Conservation (phyloP, 2,888 invertebrate species). For the Xestia xanthographa region DNA sequence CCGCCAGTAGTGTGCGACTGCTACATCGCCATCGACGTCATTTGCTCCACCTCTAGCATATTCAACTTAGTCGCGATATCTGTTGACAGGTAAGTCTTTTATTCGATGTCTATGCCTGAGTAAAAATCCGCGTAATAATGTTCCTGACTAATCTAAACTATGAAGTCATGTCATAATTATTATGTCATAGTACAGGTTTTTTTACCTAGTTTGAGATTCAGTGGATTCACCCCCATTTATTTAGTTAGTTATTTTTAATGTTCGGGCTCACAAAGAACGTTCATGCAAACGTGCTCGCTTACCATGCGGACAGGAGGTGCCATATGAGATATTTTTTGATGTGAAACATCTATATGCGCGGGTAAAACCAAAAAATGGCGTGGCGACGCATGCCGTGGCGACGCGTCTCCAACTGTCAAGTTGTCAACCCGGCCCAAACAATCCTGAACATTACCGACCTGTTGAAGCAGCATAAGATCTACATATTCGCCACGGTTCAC, state of each 20-base stretch:
- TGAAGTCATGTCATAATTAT: not conserved
- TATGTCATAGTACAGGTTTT: no score
- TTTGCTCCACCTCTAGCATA: slow-evolving; percentile 99
- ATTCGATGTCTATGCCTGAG: not conserved
- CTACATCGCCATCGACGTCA: slow-evolving; percentile 99
- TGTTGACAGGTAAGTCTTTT: slow-evolving; percentile 95
- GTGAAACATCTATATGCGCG: no score
- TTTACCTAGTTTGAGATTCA: not conserved
- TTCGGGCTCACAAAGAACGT: not conserved
- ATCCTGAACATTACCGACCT: no score
- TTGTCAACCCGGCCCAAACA: no score
- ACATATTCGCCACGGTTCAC: no score
- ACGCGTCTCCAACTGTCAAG: no score
- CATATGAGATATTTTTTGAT: no score
- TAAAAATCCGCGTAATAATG: not conserved
- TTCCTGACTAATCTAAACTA: not conserved
- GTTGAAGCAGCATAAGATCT: no score
- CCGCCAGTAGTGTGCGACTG: slow-evolving; percentile 98
- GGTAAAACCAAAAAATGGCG: no score
- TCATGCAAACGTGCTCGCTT: not conserved
- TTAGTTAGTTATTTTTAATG: not conserved
- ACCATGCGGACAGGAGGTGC: not conserved
- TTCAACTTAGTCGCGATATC: slow-evolving; percentile 99
- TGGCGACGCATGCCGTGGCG: no score
- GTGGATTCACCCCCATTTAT: not conserved